These are phyloP conservation scores for Cyrtorhinus lividipennis DNA, from an alignment of 1,140 invertebrate genomes.

Conservation along the genomic window DNA sequence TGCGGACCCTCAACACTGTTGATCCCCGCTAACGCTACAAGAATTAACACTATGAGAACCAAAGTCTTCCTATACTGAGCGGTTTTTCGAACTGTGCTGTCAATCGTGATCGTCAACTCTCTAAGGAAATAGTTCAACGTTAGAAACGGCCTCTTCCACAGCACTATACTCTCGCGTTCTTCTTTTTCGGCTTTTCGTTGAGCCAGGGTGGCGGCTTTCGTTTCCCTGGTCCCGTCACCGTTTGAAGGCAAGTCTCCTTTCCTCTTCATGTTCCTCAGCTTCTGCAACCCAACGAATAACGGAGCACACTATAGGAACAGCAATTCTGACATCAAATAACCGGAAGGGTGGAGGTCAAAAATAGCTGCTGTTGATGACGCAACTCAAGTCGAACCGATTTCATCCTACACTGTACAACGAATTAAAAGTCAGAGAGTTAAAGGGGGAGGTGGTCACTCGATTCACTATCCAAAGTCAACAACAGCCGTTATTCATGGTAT, in stretches of 20 bases:
- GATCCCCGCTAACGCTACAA: conserved; percentile 31
- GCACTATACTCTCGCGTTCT: conserved; percentile 50
- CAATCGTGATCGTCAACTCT: conserved; percentile 35
- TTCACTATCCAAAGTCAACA: too few species aligned
- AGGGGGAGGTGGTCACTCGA: too few species aligned
- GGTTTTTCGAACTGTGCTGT: conserved; percentile 23
- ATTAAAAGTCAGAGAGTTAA: too few species aligned
- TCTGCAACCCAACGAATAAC: conserved; percentile 18
- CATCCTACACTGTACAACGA: too few species aligned
- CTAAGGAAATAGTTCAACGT: conserved; percentile 71
- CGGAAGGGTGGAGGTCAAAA: too few species aligned
- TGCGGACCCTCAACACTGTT: conserved; percentile 41
- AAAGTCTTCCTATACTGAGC: conserved; percentile 29
- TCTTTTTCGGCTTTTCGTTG: conserved; percentile 32
- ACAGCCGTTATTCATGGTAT: too few species aligned
- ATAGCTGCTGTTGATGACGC: too few species aligned
- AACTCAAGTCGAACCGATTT: too few species aligned
- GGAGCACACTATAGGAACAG: too few species aligned
- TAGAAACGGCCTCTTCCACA: conserved; percentile 72
- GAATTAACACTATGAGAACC: conserved; percentile 26
- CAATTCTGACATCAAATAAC: too few species aligned
- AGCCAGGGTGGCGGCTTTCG: background rate
- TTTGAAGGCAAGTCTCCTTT: conserved; percentile 12
- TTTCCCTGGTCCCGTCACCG: conserved; percentile 13
- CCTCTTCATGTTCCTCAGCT: conserved; percentile 18